Evolutionary conservation across 2,113 vertebrate species (phyloP).

Genomic region (Rana temporaria): DNA sequence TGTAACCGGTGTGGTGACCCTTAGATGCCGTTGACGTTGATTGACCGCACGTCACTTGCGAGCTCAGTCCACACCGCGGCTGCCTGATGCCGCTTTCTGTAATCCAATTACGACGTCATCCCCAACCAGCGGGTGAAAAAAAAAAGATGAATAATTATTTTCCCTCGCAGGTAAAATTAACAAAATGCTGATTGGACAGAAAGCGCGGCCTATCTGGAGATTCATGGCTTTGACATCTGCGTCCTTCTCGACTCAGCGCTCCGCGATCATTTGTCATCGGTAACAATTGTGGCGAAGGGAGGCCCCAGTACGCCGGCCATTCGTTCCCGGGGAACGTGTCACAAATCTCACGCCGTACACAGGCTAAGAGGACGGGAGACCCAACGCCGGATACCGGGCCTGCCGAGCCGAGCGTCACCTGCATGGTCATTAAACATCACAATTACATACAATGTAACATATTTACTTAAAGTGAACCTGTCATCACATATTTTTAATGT

Average conservation of each 20-base stretch:
- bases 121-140: not conserved
- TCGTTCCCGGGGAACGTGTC: slow-evolving; percentile 66
- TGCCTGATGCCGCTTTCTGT: no score
- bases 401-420: not conserved
- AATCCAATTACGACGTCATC: not conserved
- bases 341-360: slow-evolving; percentile 59
- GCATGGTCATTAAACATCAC: no score
- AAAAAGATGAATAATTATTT: slow-evolving; percentile 75
- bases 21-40: no score
- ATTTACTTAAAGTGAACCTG: not conserved
- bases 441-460: not conserved
- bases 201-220: slow-evolving; percentile 68
- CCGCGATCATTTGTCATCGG: slow-evolving; percentile 84
- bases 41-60: no score
- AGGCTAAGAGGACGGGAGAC: slow-evolving; percentile 7
- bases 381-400: not conserved
- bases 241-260: slow-evolving; percentile 95
- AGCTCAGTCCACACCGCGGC: no score
- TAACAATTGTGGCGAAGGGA: slow-evolving; percentile 70
- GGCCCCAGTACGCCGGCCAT: slow-evolving; percentile 66
- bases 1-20: no score
- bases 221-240: slow-evolving; percentile 93
- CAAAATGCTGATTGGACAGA: slow-evolving; percentile 79
- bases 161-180: slow-evolving; percentile 68
- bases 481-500: not conserved